Base-by-base conservation (phyloP, 1,140 invertebrate species). In the Aplysia californica region DNA sequence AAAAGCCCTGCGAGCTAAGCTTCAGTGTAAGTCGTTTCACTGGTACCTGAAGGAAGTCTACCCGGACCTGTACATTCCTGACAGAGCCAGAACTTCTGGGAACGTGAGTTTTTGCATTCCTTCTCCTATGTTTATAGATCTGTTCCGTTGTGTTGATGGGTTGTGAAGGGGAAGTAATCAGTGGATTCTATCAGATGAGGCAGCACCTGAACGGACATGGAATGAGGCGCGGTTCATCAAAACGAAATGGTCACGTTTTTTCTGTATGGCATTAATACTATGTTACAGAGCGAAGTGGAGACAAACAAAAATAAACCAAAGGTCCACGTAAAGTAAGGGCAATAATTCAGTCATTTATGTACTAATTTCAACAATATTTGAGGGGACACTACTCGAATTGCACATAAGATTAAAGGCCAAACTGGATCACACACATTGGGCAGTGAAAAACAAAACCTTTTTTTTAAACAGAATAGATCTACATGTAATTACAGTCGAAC, bases 41-140 rank as follows among this genome's bases (percentile, higher is more conserved):
- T 99, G 98, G 98, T 99, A 97, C 90, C 91, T 99, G 89, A 95
- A 98, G 85, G 98, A 95, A 89, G 94, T 99, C 81, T 99, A 98
- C 90, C 98, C 98, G 3, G 97, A 99, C 91, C 92, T 99, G 31
- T 99, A 81, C 55, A 38, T 79, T 98, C 99, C 84, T 15, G 20
- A 41, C 3, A 50, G 44, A 23, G 55, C 76, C 10, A 26, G 31
- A 2, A 77, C 79, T 18, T 55, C 64, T 18, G 79, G 79, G 26
- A 38, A 64, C 65, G 79, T 81, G 31, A 33, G 79, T 56, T 4
- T 31, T 38, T 15, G 2, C 20, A 29, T 1, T 64, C 55, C 10
- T 20, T 31, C 10, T 50, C 20, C 18, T 55, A 6, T 5, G 36
- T 29, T 44, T 26, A 15, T 4, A 18, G 5, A n/a, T 23, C 23